Base-by-base conservation (phyloP, 2,113 vertebrate species). In the Muntiacus reevesi region DNA sequence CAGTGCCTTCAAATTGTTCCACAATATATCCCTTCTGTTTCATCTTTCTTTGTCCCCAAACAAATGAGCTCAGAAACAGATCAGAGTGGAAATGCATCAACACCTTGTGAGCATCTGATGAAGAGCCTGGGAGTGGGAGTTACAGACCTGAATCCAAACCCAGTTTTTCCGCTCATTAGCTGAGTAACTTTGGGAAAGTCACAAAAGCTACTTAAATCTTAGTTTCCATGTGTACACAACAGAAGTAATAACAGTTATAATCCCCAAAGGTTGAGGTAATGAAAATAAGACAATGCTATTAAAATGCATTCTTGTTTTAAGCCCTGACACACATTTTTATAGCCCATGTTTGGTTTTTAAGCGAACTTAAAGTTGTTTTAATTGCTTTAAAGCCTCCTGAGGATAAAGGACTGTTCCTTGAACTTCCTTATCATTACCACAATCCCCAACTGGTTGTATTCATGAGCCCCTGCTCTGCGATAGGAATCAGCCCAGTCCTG, bases 321-420 rank as follows among this genome's bases (percentile, higher is more conserved):
- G 87, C 47, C 59, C 27, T 52, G 50, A 92, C 81, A 96, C 74
- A 88, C 62, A 94, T 82, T 97, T 97, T 96, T 93, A 79, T 17
- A 94, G 78, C 54, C 54, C 76, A 89, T 78, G 62, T 87, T 96
- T 96, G 45, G 30, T 81, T 97, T 97, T 94, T 55, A 90, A 97
- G 88, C 92, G 40, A 94, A 78, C 43, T 57, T 85, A 54, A 92
- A 87, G 91, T 96, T 85, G 59, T 59, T 93, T 93, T 93, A 96
- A 96, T 85, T 95, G 57, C 84, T 81, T 81, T 87, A 94, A 98
- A 98, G 86, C 76, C 78, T 91, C 92, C 87, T 91, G 81, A 97
- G 67, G 94, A 83, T 78, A 97, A 97, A 95, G 11, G n/a, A 92
- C 94, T 87, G 11, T 86, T 92, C 23, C 79, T 43, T 94, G 91